Base-by-base conservation (phyloP, 2,888 invertebrate genomes). In the Drosophila putrida region DNA sequence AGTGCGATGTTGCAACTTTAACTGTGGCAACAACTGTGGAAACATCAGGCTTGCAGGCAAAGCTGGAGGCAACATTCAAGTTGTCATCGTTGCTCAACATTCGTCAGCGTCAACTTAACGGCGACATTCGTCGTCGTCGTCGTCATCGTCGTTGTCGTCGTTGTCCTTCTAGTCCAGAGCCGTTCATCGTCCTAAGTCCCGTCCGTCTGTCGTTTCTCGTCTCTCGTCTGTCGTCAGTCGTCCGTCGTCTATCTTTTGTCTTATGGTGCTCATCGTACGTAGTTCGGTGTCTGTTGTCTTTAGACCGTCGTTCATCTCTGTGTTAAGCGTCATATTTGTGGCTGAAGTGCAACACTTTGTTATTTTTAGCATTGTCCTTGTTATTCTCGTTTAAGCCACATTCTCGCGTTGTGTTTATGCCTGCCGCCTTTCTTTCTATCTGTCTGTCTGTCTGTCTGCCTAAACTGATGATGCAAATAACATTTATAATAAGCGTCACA, bases 261-360 rank as follows among this genome's bases (percentile, higher is more conserved):
- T 27, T 47, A 31, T 31, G 36, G 11, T 28, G 39, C 43, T 33
- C 6, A 43, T 44, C 4, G 13, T 27, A 35, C 31, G 15, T 15
- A 15, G 43, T 46, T 68, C 38, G 51, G 31, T 41, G 41, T 31
- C 35, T 54, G 33, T 55, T 66, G 66, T 71, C 55, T 59, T 49
- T 41, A 33, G 61, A 44, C 55, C 38, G 47, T 63, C 49, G 57
- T 15, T 55, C 58, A 64, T 58, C 59, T 38, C 53, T 13, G 43
- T 6, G 54, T 4, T 55, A 55, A 55, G 54, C 59, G 68, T 88
- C 88, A 89, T 83, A 81, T 84, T 89, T 87, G 82, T 54, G 75
- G 79, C 88, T 83, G 84, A 88, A 88, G 89, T 87, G 78, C 70
- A 68, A 85, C 79, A 84, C 71, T 87, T 84, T 73, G 72, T 78